Conservation (phyloP, 1,140 invertebrate genomes). For the Cyrtorhinus lividipennis region DNA sequence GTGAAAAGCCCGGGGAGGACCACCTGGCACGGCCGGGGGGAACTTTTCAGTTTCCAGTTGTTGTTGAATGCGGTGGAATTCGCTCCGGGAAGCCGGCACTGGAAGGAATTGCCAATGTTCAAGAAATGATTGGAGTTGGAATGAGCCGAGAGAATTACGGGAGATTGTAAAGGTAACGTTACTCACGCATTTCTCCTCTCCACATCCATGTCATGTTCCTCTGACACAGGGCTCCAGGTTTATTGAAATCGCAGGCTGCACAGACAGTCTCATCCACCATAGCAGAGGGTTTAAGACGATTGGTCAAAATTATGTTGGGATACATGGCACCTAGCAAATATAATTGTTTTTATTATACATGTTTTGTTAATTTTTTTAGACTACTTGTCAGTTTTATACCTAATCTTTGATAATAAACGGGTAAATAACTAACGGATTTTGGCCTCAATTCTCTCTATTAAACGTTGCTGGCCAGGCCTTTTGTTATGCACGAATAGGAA, state of each 20-base stretch:
- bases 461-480: background rate
- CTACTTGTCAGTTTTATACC: too few species aligned
- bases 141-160: too few species aligned
- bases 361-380: too few species aligned
- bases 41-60: slow-evolving; percentile 89
- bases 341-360: too few species aligned
- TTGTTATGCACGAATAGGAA: too few species aligned
- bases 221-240: slow-evolving; percentile 76
- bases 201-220: slow-evolving; percentile 93
- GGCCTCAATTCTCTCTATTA: background rate
- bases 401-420: too few species aligned
- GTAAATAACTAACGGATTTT: background rate
- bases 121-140: too few species aligned
- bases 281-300: slow-evolving; percentile 43
- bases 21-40: slow-evolving; percentile 57
- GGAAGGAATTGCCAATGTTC: slow-evolving; percentile 31
- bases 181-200: slow-evolving; percentile 79
- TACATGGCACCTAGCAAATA: slow-evolving; percentile 74
- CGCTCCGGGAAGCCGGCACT: slow-evolving; percentile 78
- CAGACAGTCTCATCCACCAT: slow-evolving; percentile 69
- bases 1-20: slow-evolving; percentile 73
- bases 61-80: slow-evolving; percentile 88
- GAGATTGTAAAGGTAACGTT: too few species aligned
- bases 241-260: slow-evolving; percentile 92
- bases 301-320: slow-evolving; percentile 97